phyloP scores from a whole-genome alignment of 2,797 vertebrate genomes.

The Gouania willdenowi region DNA sequence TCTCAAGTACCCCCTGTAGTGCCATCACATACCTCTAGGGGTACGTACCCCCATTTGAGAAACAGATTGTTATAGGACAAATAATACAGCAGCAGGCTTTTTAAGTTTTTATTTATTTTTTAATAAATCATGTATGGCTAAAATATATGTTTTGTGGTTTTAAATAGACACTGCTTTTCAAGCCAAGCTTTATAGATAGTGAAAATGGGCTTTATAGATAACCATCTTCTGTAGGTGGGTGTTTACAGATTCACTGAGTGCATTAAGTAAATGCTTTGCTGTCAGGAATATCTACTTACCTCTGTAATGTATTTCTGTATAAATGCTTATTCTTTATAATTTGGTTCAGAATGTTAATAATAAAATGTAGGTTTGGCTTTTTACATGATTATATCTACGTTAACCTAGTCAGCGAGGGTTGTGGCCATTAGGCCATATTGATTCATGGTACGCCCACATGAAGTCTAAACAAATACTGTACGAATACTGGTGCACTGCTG shows the following conservation, averaged over 20 bases:
- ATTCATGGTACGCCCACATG: slow-evolving; percentile 36
- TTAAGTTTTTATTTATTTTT: no score
- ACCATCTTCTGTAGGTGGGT: slow-evolving; percentile 9
- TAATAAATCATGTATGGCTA: no score
- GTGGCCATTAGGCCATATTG: slow-evolving; percentile 33
- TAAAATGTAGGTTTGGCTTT: slow-evolving; percentile 16
- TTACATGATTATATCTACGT: slow-evolving; percentile 29
- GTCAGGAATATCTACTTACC: no score
- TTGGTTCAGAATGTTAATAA: slow-evolving; percentile 29
- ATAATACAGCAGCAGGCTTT: no score
- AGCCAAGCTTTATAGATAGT: slow-evolving; percentile 1
- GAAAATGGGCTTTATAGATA: background rate
- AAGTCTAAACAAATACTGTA: slow-evolving; percentile 60
- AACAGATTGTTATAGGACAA: no score
- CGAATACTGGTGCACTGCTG: slow-evolving; percentile 57
- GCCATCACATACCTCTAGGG: no score
- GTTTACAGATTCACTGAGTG: slow-evolving; percentile 6
- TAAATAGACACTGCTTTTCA: no score
- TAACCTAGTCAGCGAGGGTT: slow-evolving; percentile 39
- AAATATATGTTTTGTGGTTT: no score
- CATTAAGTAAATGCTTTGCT: slow-evolving; percentile 15
- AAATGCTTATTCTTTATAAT: no score
- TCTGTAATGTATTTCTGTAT: no score
- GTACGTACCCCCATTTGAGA: no score
- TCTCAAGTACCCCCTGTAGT: no score